A percentile compares a stretch with the other conserved stretches of the same genome.
Conservation (phyloP, 64 coral and sea anemone species). For the Stichodactyla mertensii region DNA sequence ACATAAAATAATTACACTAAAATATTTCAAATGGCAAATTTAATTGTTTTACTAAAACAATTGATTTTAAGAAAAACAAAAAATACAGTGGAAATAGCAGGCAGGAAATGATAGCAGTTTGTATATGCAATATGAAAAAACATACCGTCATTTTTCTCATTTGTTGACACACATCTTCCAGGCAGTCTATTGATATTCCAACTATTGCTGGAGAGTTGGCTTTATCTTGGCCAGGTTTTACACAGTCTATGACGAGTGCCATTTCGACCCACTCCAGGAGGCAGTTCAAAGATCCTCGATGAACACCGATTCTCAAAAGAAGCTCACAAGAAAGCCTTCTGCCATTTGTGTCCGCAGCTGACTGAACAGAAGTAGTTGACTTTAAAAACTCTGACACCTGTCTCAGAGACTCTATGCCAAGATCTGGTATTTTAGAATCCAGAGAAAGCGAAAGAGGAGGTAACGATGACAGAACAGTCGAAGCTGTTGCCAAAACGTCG, state of each 20-base stretch:
- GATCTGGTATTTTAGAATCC: slow-evolving; percentile 69
- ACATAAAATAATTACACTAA: too few relatives aligned
- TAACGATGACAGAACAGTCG: slow-evolving; percentile 56
- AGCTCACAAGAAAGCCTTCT: slow-evolving; percentile 63
- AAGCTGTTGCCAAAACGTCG: slow-evolving; percentile 70
- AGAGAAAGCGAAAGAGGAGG: slow-evolving; percentile 67
- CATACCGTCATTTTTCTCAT: slow-evolving; percentile 73
- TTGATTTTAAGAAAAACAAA: too few relatives aligned
- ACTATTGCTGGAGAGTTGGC: background rate
- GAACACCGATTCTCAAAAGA: slow-evolving; percentile 48
- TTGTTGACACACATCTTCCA: slow-evolving; percentile 50
- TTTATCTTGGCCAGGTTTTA: background rate
- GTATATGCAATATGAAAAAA: background rate
- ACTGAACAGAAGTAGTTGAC: slow-evolving; percentile 30
- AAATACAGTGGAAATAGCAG: too few relatives aligned
- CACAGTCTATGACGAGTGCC: slow-evolving; percentile 15
- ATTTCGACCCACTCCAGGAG: slow-evolving; percentile 83
- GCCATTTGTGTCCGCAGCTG: slow-evolving; percentile 57
- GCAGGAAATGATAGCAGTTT: too few relatives aligned
- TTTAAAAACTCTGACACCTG: slow-evolving; percentile 67
- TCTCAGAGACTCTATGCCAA: slow-evolving; percentile 58
- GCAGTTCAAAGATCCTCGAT: slow-evolving; percentile 64
- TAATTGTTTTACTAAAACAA: too few relatives aligned
- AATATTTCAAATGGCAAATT: too few relatives aligned
- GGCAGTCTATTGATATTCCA: slow-evolving; percentile 45